These are phyloP conservation scores for Halisarca cf. caerulea DNA, from an alignment of 37 sponge, comb jelly and placozoan species.

Conservation along the genomic window DNA sequence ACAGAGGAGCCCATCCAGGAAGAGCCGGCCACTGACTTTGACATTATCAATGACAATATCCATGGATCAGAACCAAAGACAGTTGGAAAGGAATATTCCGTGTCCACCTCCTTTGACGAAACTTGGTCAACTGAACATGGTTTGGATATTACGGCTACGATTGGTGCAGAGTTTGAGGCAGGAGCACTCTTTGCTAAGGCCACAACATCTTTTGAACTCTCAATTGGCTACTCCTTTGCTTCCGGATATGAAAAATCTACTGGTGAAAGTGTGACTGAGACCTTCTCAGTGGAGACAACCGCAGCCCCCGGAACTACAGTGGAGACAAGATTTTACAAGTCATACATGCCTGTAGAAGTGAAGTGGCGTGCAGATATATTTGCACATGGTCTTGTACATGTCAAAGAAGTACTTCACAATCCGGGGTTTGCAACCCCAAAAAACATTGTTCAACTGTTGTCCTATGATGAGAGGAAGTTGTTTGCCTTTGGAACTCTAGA, in stretches of 20 bases:
- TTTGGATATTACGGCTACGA: neutral
- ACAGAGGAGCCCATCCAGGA: neutral
- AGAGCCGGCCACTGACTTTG: neutral
- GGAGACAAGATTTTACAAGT: neutral
- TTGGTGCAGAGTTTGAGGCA: neutral
- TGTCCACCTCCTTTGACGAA: neutral
- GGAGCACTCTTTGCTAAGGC: neutral
- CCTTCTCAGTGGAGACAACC: neutral
- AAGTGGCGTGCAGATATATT: neutral
- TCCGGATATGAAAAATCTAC: neutral
- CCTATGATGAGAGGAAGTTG: too few species aligned
- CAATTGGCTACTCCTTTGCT: neutral
- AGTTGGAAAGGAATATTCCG: neutral
- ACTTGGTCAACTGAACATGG: neutral
- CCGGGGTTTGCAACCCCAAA: too few species aligned
- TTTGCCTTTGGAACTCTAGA: too few species aligned
- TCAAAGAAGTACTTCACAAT: too few species aligned
- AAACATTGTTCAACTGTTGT: too few species aligned
- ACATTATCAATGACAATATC: neutral
- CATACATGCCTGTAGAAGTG: neutral
- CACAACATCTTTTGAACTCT: neutral
- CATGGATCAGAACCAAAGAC: neutral
- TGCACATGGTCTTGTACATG: neutral
- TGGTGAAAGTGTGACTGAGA: neutral
- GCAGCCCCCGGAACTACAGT: neutral